Evolutionary conservation across 2,113 vertebrate genomes (phyloP), one percentile per base, ranked within the genome.

Genomic region (Eulemur macaco): DNA sequence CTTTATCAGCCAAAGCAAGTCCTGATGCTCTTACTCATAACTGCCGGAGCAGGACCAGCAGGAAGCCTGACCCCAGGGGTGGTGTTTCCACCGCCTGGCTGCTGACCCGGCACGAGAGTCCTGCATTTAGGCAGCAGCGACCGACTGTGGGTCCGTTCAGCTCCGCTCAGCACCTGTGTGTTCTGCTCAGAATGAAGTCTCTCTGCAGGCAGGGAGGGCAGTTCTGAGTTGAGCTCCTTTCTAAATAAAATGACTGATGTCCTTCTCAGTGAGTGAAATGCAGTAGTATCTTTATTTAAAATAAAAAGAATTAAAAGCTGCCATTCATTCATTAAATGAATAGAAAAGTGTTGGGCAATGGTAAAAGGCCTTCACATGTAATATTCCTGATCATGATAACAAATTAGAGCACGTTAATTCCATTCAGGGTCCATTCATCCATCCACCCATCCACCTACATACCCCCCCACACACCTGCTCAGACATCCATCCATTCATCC

Each of bases 1-100:
- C 42, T 69, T 91, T 42, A 68, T 63, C 58, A 94, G 71, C 69
- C 84, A 58, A 78, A 90, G 76, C n/a, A 14, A 78, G 84, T 31
- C 76, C 83, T 23, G 9, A 5, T 2, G 18, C n/a, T 68, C 52
- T 90, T 60, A 69, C 87, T 86, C 50, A 5, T 27, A 91, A 39
- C 73, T 34, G 56, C 90, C 2, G 7, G 74, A 69, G 69, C 96
- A 47, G 87, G 31, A 69, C 34, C 8, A 0, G 85, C n/a, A 7
- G 92, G 87, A 21, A 80, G 12, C 73, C 29, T 4, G 7, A 1
- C 31, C 54, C 39, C 20, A 15, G 50, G 54, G 14, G 80, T 13
- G 77, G 8, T 25, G 4, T 56, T 86, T 50, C 29, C 84, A n/a
- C 86, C 2, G 17, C 63, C 45, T n/a, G 68, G 54, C 50, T 42